These are phyloP conservation scores for Cyclopterus lumpus DNA, from an alignment of 2,797 vertebrate genomes.

Conservation along the genomic window DNA sequence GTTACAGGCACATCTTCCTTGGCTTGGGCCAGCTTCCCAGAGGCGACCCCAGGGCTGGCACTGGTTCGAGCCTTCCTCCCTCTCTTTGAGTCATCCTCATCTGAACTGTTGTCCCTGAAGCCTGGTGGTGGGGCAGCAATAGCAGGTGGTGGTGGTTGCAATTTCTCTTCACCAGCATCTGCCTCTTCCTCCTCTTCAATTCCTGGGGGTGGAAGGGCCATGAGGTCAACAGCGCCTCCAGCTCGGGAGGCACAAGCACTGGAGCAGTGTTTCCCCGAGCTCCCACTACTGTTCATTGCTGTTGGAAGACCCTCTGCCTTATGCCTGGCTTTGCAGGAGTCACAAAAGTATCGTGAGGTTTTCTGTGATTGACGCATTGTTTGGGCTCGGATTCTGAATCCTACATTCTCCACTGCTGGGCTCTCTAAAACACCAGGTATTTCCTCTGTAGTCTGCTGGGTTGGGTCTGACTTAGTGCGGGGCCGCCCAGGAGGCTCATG, in stretches of 20 bases:
- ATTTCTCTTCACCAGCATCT: slow-evolving; percentile 80
- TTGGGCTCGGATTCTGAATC: slow-evolving; percentile 89
- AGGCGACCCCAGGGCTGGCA: slow-evolving; percentile 34
- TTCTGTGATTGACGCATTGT: slow-evolving; percentile 90
- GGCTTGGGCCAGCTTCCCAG: slow-evolving; percentile 78
- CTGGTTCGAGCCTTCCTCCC: slow-evolving; percentile 75
- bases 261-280: slow-evolving; percentile 80
- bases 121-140: slow-evolving; percentile 96
- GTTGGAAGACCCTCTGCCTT: slow-evolving; percentile 80
- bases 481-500: slow-evolving; percentile 90
- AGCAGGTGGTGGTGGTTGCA: slow-evolving; percentile 87
- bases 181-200: slow-evolving; percentile 90
- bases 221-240: slow-evolving; percentile 91
- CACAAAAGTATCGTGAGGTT: slow-evolving; percentile 88
- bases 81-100: slow-evolving; percentile 95
- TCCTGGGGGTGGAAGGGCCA: slow-evolving; percentile 93
- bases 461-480: slow-evolving; percentile 97
- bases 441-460: slow-evolving; percentile 91
- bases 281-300: slow-evolving; percentile 71
- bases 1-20: slow-evolving; percentile 95
- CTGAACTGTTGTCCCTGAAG: slow-evolving; percentile 98
- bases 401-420: slow-evolving; percentile 78
- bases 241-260: slow-evolving; percentile 87
- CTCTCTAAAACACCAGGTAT: slow-evolving; percentile 79
- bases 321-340: slow-evolving; percentile 94